A percentile compares a stretch with the other conserved stretches of the same genome.
These are phyloP conservation scores for Cydia strobilella DNA, from an alignment of 1,140 invertebrate species.

Conservation along the genomic window DNA sequence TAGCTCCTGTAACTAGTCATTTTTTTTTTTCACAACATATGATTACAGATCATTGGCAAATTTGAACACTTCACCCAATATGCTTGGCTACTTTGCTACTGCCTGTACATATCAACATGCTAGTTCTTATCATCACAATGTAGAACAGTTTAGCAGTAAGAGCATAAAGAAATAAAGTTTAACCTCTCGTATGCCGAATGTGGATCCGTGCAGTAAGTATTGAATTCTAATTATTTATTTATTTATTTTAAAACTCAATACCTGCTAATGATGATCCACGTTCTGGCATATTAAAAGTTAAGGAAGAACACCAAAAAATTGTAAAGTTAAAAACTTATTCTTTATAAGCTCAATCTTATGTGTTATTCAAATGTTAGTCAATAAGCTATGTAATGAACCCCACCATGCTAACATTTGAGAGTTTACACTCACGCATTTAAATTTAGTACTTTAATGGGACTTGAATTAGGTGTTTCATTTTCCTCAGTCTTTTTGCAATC, in stretches of 20 bases:
- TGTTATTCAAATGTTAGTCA: constrained; percentile 46
- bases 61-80: background rate
- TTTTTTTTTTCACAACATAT: too few relatives aligned
- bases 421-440: constrained; percentile 74
- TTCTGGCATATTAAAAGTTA: background rate
- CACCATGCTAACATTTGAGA: constrained; percentile 64
- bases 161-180: too few relatives aligned
- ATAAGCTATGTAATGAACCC: constrained; percentile 45
- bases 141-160: too few relatives aligned
- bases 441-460: constrained; percentile 72
- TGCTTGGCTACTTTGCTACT: background rate
- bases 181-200: too few relatives aligned
- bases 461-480: constrained; percentile 62
- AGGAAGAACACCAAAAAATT: background rate
- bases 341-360: background rate
- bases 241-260: too few relatives aligned
- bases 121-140: background rate
- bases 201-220: too few relatives aligned
- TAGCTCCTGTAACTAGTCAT: too few relatives aligned
- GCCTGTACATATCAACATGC: background rate
- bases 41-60: background rate
- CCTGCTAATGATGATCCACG: too few relatives aligned
- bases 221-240: too few relatives aligned
- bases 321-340: background rate
- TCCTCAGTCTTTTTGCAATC: constrained; percentile 67